Conservation (phyloP, 2,113 vertebrate genomes). For the Pogona vitticeps region DNA sequence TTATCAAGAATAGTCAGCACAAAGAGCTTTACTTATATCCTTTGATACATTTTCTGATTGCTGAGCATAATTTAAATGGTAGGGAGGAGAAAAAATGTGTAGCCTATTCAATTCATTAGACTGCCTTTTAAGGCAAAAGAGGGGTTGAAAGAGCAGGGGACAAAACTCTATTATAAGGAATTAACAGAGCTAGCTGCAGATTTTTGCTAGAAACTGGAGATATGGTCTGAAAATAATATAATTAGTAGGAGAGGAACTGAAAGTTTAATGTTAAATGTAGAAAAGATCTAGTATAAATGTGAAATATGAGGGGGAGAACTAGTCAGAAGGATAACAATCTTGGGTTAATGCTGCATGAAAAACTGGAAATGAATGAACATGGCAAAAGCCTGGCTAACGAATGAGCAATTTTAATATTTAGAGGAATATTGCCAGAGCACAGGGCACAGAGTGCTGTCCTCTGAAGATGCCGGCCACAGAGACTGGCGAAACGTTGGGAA, state of each 20-base stretch:
- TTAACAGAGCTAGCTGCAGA: not conserved
- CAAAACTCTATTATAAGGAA: not conserved
- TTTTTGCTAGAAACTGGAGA: not conserved
- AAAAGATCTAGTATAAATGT: not conserved
- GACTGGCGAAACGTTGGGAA: too few species aligned
- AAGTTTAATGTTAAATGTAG: not conserved
- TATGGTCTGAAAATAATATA: not conserved
- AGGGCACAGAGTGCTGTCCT: too few species aligned
- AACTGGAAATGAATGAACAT: not conserved
- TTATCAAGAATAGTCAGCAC: conserved; percentile 20
- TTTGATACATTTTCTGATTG: not conserved
- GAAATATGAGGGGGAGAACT: not conserved
- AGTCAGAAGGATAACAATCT: not conserved
- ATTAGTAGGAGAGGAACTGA: not conserved
- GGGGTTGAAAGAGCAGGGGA: not conserved
- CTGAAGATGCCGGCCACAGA: too few species aligned
- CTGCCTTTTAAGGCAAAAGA: not conserved
- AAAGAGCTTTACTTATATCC: conserved; percentile 19
- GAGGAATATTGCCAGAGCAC: too few species aligned
- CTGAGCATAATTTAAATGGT: conserved; percentile 1
- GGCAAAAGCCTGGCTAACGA: not conserved
- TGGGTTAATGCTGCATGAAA: not conserved
- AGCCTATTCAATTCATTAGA: conserved; percentile 6
- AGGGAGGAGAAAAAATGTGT: not conserved
- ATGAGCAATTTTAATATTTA: not conserved